phyloP scores from a whole-genome alignment of 2,113 vertebrate genomes.

The Osmerus eperlanus region DNA sequence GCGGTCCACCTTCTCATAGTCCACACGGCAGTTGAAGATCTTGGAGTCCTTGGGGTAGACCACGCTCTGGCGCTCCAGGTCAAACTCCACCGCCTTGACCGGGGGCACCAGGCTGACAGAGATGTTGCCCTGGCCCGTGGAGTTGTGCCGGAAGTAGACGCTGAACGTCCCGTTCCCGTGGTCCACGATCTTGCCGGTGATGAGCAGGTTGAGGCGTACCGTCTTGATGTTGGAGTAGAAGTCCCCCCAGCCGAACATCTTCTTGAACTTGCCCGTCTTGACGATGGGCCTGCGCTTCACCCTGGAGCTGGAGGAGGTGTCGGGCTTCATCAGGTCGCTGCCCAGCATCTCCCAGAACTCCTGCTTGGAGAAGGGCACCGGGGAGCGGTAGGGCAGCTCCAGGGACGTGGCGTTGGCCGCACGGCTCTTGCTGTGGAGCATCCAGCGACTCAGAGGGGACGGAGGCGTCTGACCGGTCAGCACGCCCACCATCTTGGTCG shows the following conservation, averaged over 20 bases:
- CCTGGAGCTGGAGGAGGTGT: conserved; percentile 70
- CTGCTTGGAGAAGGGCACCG: conserved; percentile 73
- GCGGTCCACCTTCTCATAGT: conserved; percentile 92
- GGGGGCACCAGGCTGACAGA: conserved; percentile 96
- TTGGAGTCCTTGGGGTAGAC: conserved; percentile 98
- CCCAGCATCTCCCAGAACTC: conserved; percentile 83
- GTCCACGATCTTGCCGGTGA: conserved; percentile 96
- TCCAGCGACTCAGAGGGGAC: conserved; percentile 78
- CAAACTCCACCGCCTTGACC: conserved; percentile 89
- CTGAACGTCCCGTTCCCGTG: conserved; percentile 96
- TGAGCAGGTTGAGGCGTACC: conserved; percentile 92
- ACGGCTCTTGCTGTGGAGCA: conserved; percentile 72
- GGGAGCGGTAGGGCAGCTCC: conserved; percentile 79
- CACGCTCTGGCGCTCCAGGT: conserved; percentile 93
- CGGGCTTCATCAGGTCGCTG: conserved; percentile 70
- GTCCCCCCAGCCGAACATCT: conserved; percentile 98
- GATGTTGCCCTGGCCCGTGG: conserved; percentile 95
- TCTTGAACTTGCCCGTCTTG: conserved; percentile 84
- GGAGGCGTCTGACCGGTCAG: conserved; percentile 65
- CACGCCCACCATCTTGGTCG: conserved; percentile 70
- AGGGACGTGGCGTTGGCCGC: conserved; percentile 75
- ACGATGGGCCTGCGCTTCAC: conserved; percentile 78
- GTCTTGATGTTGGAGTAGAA: conserved; percentile 99
- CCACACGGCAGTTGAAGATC: conserved; percentile 96
- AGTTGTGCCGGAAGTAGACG: conserved; percentile 96